Evolutionary conservation across 2,888 invertebrate genomes (phyloP).

Genomic region (Parapristionchus giblindavisi): DNA sequence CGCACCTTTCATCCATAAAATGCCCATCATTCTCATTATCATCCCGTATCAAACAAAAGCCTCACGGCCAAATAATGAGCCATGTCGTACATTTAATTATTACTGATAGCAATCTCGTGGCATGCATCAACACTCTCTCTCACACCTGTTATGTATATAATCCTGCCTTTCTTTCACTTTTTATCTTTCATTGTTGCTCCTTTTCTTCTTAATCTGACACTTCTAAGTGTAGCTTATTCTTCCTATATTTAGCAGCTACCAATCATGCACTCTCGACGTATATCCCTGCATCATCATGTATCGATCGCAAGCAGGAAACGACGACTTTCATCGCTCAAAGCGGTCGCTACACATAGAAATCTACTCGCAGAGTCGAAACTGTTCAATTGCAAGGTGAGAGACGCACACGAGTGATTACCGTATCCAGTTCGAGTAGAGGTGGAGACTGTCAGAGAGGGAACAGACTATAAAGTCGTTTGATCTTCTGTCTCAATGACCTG

Average conservation of each 20-base stretch:
- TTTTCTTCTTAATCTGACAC: not conserved
- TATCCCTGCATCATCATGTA: slow-evolving; percentile 26
- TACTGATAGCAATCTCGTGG: no score
- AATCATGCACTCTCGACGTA: slow-evolving; percentile 11
- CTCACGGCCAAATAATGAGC: no score
- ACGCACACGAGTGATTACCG: not conserved
- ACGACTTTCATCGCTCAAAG: slow-evolving; percentile 29
- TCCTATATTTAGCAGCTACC: no score
- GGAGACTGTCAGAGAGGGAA: not conserved
- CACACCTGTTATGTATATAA: no score
- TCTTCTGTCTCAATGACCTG: no score
- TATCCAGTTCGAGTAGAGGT: not conserved
- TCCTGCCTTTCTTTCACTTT: no score
- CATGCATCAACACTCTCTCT: no score
- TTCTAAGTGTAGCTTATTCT: not conserved
- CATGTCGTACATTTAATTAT: no score
- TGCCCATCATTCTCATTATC: no score
- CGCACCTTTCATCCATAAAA: not conserved
- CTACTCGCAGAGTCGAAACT: slow-evolving; percentile 9
- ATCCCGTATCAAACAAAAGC: no score
- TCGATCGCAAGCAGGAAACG: slow-evolving; percentile 30
- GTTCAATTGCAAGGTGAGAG: slow-evolving; percentile 35
- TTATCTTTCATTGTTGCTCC: not conserved
- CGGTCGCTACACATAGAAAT: not conserved
- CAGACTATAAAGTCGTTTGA: no score